Percentiles rank a stretch among this genome's conserved stretches.
Conservation (phyloP, 2,113 vertebrate species). For the Psittacula cyanocephala region DNA sequence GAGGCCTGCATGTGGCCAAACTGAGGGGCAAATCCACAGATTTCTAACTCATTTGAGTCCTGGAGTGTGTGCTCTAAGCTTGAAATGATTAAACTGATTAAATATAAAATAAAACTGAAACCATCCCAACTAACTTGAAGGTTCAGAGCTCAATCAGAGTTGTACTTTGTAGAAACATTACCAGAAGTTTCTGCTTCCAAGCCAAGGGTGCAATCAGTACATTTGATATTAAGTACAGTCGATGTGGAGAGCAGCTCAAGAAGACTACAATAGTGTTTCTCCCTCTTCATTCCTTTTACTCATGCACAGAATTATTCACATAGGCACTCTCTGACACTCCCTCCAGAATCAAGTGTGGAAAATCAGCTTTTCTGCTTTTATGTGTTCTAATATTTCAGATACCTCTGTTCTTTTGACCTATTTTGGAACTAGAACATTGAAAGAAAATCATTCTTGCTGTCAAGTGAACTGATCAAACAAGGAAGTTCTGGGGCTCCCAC, state of each 20-base stretch:
- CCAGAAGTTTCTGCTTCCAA: background rate
- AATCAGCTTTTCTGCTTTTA: background rate
- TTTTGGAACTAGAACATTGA: background rate
- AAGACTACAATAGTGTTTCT: background rate
- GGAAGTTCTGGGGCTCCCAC: background rate
- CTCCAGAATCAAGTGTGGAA: background rate
- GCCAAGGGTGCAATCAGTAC: background rate
- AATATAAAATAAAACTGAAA: background rate
- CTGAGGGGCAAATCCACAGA: background rate
- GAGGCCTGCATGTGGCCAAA: background rate
- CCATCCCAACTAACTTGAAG: background rate
- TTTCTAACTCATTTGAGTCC: background rate
- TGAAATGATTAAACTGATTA: background rate
- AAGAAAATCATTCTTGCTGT: background rate
- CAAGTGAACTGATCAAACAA: background rate
- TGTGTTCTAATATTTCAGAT: background rate
- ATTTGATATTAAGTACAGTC: background rate
- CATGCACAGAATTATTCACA: background rate
- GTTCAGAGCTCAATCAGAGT: background rate
- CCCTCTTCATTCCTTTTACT: background rate
- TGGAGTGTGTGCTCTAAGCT: background rate
- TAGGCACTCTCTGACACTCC: accelerated
- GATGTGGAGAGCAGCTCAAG: background rate
- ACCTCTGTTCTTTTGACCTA: background rate
- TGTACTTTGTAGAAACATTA: background rate